Conservation (phyloP, 1,140 invertebrate species). For the Euwallacea fornicatus region DNA sequence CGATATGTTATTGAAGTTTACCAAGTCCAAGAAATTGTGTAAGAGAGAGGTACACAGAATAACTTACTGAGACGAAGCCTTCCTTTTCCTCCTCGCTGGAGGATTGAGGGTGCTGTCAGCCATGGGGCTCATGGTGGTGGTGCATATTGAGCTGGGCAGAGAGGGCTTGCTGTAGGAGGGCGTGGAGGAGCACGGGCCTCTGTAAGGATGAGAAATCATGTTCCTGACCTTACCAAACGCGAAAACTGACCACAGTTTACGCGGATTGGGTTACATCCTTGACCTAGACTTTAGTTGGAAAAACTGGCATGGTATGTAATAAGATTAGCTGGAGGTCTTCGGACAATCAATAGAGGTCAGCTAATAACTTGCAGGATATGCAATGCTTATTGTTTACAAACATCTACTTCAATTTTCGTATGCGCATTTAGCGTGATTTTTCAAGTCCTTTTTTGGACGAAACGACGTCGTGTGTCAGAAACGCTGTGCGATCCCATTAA, state of each 20-base stretch:
- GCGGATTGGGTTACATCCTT: not conserved
- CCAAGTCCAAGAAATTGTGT: too few species aligned
- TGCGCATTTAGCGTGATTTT: too few species aligned
- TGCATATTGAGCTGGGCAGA: constrained; percentile 33
- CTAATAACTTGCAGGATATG: too few species aligned
- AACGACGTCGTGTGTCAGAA: too few species aligned
- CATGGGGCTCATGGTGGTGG: constrained; percentile 39
- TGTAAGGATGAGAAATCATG: constrained; percentile 37
- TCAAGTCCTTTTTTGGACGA: too few species aligned
- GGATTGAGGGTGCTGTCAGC: constrained; percentile 41
- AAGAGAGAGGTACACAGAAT: not conserved
- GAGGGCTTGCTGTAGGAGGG: constrained; percentile 33
- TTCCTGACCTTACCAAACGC: constrained; percentile 1
- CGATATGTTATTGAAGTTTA: too few species aligned
- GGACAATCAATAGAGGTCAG: not conserved
- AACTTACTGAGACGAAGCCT: constrained; percentile 50
- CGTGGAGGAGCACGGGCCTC: constrained; percentile 50
- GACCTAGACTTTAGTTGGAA: not conserved
- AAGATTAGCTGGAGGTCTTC: not conserved
- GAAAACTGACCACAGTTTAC: constrained; percentile 3
- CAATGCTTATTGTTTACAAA: too few species aligned
- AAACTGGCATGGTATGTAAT: not conserved
- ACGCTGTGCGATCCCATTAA: too few species aligned
- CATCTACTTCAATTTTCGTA: too few species aligned
- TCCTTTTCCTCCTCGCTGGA: constrained; percentile 45